Base-by-base conservation (phyloP, 2,797 vertebrate species). In the Enteromius mattozi region DNA sequence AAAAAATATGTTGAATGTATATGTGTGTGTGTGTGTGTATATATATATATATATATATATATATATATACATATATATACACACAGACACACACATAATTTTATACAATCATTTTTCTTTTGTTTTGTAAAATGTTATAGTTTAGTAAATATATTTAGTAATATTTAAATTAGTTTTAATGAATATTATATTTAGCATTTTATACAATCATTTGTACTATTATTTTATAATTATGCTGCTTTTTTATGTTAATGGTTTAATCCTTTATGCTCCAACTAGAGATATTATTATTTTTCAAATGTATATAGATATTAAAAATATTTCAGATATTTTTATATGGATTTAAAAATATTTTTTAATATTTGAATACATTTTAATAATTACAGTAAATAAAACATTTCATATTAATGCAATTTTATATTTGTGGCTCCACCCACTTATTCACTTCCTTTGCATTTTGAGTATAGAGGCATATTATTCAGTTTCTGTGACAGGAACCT, bases 391-490 rank as follows among this genome's bases (percentile, higher is more conserved):
- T 12, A 45, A 45, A 45, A 45, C 10, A 61, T 74, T 82, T 75
- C 61, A 82, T 85, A 75, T 87, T 78, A 12, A 12, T 59, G 9
- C 9, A 24, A 12, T 56, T 56, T n/a, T 56, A n/a, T 56, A 56
- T 56, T n/a, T 9, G 8, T n/a, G 8, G 37, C 19, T 75, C 47
- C 59, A 42, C 14, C 27, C 71, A 65, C 69, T 47, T 80, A 37
- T 42, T 56, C 54, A 77, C 56, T 37, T 74, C 16, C 61, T 79
- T 71, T 74, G 35, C 82, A 66, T 68, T 77, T 13, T n/a, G 42
- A 59, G 19, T 56, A 54, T 14, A 37, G 33, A 27, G 47, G 68
- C 19, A 71, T 6, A 68, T 59, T 81, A 49, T 33, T 30, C 59
- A 42, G 24, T 78, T 40, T 79, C 13, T 76, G 21, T 24, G 35